A percentile compares a stretch with the other conserved stretches of the same genome.
Evolutionary conservation across 2,113 vertebrate genomes (phyloP).

Genomic region (Edolisoma coerulescens): DNA sequence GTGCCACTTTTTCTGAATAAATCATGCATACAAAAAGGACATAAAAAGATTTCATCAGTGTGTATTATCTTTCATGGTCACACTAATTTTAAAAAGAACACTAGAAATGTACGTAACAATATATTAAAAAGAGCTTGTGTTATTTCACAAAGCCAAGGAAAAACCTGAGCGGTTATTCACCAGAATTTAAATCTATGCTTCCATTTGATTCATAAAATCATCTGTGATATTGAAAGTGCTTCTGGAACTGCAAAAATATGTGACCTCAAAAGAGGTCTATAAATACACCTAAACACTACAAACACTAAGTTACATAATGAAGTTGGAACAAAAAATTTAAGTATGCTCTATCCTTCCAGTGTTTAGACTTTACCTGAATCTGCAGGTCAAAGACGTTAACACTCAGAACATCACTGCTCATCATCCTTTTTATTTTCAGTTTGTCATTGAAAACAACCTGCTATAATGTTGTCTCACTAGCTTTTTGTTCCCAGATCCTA

Average conservation of each 20-base stretch:
- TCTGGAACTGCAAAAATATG: neutral
- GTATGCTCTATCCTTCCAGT: neutral
- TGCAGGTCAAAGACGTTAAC: neutral
- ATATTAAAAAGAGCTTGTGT: neutral
- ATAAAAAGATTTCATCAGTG: neutral
- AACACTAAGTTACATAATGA: neutral
- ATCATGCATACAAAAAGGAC: neutral
- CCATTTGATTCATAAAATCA: neutral
- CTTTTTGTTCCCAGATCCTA: neutral
- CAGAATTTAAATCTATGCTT: neutral
- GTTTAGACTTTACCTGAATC: neutral
- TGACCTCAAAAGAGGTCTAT: neutral
- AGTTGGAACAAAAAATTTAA: neutral
- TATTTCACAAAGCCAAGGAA: neutral
- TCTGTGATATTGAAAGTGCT: neutral
- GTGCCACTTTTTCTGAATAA: neutral
- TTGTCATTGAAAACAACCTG: neutral
- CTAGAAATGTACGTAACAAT: neutral
- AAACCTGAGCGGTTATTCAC: neutral
- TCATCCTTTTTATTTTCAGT: neutral
- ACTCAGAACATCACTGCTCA: neutral
- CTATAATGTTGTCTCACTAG: neutral
- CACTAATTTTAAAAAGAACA: neutral
- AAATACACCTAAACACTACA: neutral
- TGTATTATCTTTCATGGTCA: neutral